Evolutionary conservation across 1,140 invertebrate genomes (phyloP), one percentile per base, ranked within the genome.

Genomic region (Brachionus paranguensis): DNA sequence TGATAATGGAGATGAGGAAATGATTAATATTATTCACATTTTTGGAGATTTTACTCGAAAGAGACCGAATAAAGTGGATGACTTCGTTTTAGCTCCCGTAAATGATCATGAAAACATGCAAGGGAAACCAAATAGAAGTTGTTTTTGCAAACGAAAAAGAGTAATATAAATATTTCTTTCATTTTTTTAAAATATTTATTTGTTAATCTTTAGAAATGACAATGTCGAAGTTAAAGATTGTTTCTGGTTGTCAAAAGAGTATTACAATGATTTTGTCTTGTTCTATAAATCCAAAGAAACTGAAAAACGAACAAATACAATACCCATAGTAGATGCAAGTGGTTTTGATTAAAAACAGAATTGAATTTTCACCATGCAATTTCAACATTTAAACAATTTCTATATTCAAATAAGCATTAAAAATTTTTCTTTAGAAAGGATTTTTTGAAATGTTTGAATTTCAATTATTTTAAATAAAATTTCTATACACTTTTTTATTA

Each of bases 161-260:
- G n/a, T 20, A 72, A 11, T 37, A n/a, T 14, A 33, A 33, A 29
- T 33, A 33, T 33, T 4, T 33, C 29, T 33, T 33, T 33, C 29
- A 33, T 33, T 33, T 33, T 33, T 4, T 33, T 33, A 0, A 24
- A 24, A 24, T 33, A 33, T 7, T 37, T 37, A 2, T 6, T 7
- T 37, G 0, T 37, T 37, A 0, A 37, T 37, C 27, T 72, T 43
- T 6, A 41, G 41, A 45, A 72, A 20, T 43, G 6, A 41, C 2
- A 4, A 72, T 12, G 20, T 72, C 17, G n/a, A 72, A 10, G 4
- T 2, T 10, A 4, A 43, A 3, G 8, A 72, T 10, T 72, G 68
- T 47, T 87, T 86, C 84, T 87, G 86, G 86, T 29, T 87, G 45
- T 86, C 85, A 10, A 43, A 85, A 43, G 83, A 84, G 10, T 87